Evolutionary conservation across 2,888 invertebrate species (phyloP).

Genomic region (Macrophya alboannulata): DNA sequence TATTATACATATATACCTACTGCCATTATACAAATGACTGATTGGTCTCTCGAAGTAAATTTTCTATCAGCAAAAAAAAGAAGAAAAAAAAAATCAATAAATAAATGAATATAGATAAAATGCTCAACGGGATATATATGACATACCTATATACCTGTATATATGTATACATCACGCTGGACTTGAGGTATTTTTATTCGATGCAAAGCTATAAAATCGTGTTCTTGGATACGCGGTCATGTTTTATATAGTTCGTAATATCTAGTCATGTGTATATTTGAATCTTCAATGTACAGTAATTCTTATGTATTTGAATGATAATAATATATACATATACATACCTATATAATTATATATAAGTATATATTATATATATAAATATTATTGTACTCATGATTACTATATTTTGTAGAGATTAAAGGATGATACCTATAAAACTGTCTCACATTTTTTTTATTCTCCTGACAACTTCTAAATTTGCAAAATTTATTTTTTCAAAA

Average conservation of each 20-base stretch:
- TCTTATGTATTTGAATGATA: conserved; percentile 32
- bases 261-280: conserved; percentile 19
- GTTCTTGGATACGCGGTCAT: conserved; percentile 34
- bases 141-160: background rate
- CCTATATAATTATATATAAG: too few relatives aligned
- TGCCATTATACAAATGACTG: conserved; percentile 20
- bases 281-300: conserved; percentile 43
- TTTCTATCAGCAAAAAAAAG: conserved; percentile 12
- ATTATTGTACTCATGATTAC: conserved; percentile 44
- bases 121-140: conserved; percentile 20
- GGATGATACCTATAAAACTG: background rate
- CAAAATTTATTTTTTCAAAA: conserved; percentile 54
- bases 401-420: conserved; percentile 52
- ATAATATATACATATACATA: conserved; percentile 11
- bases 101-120: background rate
- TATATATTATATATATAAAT: conserved; percentile 3
- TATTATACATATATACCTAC: background rate
- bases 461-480: conserved; percentile 24
- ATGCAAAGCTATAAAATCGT: conserved; percentile 37
- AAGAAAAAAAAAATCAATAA: too few relatives aligned
- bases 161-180: too few relatives aligned
- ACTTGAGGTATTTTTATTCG: conserved; percentile 14
- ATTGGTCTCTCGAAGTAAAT: background rate
- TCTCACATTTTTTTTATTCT: background rate
- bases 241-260: conserved; percentile 47